Evolutionary conservation across 1,140 invertebrate genomes (phyloP).

Genomic region (Rhopalosiphum padi): DNA sequence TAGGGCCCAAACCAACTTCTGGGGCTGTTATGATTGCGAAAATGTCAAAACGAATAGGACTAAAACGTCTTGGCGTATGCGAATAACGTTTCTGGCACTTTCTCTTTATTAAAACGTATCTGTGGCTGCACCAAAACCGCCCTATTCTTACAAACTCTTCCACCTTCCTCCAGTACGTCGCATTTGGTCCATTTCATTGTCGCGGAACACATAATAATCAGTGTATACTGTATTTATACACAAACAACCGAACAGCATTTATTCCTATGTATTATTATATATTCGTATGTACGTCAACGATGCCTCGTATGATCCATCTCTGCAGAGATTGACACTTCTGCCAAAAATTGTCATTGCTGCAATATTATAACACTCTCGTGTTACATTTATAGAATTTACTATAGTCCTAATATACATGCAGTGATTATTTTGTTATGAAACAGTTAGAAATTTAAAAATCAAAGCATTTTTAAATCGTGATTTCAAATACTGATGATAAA

Average conservation of each 20-base stretch:
- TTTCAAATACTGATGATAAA: not conserved
- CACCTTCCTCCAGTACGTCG: too few relatives aligned
- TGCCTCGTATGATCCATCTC: not conserved
- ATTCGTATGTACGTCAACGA: not conserved
- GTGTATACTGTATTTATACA: not conserved
- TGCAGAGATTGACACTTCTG: not conserved
- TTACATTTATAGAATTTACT: too few relatives aligned
- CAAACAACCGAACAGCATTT: not conserved
- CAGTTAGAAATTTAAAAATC: too few relatives aligned
- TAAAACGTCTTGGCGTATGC: not conserved
- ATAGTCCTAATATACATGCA: too few relatives aligned
- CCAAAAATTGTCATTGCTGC: not conserved
- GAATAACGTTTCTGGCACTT: slow-evolving; percentile 2
- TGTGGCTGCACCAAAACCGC: not conserved
- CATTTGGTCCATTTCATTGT: not conserved
- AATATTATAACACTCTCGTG: too few relatives aligned
- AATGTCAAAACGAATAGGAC: slow-evolving; percentile 11
- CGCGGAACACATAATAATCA: not conserved
- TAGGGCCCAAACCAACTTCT: too few relatives aligned
- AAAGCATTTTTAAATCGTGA: too few relatives aligned
- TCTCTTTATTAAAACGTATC: slow-evolving; percentile 35
- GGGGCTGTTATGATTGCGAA: not conserved
- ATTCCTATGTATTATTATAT: not conserved
- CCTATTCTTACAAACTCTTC: not conserved
- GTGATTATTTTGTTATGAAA: too few relatives aligned